A percentile compares a stretch with the other conserved stretches of the same genome.
Evolutionary conservation across 2,113 vertebrate species (phyloP).

Genomic region (Engystomops pustulosus): DNA sequence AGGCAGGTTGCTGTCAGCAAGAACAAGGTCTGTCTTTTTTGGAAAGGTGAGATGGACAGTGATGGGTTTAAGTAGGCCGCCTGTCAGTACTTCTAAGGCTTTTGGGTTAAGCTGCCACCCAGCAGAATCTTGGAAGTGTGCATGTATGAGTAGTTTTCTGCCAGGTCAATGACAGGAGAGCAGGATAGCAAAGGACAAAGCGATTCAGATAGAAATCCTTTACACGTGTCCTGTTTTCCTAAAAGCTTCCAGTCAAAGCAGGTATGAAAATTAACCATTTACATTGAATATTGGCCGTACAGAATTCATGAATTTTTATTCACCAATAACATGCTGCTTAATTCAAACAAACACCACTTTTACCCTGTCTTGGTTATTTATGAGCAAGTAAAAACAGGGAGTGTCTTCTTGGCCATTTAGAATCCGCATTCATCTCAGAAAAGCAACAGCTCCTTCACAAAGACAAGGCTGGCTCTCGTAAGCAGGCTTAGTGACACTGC

Average conservation of each 20-base stretch:
- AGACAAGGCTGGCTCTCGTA: not conserved
- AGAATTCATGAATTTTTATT: not conserved
- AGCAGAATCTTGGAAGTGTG: not conserved
- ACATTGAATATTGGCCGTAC: not conserved
- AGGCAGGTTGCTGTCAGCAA: constrained; percentile 16
- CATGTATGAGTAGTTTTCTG: not conserved
- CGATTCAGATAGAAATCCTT: too few species aligned
- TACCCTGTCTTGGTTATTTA: too few species aligned
- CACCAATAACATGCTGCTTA: too few species aligned
- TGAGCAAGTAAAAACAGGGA: too few species aligned
- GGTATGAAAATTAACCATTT: not conserved
- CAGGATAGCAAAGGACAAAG: not conserved
- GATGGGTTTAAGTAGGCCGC: constrained; percentile 2
- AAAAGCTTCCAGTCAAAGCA: not conserved
- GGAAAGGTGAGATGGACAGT: constrained; percentile 5
- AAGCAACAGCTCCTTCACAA: not conserved
- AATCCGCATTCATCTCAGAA: constrained; percentile 7
- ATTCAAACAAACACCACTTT: too few species aligned
- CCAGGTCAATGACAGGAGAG: constrained; percentile 18
- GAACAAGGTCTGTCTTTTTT: not conserved
- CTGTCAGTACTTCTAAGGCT: constrained; percentile 1
- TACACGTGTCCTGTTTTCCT: not conserved
- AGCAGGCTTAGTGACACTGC: not conserved
- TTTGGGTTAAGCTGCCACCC: not conserved
- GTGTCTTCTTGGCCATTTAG: not conserved